phyloP scores from a whole-genome alignment of 2,113 vertebrate species.

The Pseudorhombus dupliciocellatus region DNA sequence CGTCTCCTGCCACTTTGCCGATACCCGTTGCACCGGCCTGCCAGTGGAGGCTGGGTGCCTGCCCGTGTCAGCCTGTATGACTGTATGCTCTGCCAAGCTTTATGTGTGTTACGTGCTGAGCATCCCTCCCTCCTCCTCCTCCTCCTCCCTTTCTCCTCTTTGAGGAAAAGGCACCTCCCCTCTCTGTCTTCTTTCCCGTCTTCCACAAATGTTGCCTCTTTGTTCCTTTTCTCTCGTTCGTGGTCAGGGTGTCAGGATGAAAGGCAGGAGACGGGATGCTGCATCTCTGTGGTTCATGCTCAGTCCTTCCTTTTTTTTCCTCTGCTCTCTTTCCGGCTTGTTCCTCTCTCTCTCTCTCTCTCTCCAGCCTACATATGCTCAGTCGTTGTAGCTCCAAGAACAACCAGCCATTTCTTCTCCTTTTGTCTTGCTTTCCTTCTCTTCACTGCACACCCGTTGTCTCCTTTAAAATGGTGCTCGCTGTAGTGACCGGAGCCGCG shows the following conservation, averaged over 20 bases:
- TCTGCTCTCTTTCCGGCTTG: conserved; percentile 8
- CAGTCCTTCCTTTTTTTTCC: conserved; percentile 3
- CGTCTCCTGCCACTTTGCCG: conserved; percentile 76
- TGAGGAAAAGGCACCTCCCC: conserved; percentile 37
- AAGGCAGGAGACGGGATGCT: conserved; percentile 32
- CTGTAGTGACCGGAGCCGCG: conserved; percentile 52
- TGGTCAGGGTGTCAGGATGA: conserved; percentile 59
- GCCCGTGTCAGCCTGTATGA: conserved; percentile 21
- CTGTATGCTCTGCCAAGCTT: conserved; percentile 19
- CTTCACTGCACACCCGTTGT: conserved; percentile 17
- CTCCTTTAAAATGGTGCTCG: conserved; percentile 63
- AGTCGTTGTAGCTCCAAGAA: conserved; percentile 10
- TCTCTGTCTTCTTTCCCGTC: conserved; percentile 30
- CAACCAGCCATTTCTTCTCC: conserved; percentile 1
- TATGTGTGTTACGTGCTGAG: conserved; percentile 40
- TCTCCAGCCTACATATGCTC: conserved; percentile 17
- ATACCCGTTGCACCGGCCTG: conserved; percentile 56
- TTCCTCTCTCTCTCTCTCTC: conserved; percentile 20
- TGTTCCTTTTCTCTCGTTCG: conserved; percentile 21
- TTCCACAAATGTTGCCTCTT: conserved; percentile 10
- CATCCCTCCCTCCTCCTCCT: conserved; percentile 10
- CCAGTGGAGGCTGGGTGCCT: conserved; percentile 54
- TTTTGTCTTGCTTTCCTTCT: background rate
- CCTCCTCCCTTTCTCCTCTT: conserved; percentile 39
- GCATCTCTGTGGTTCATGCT: conserved; percentile 44